Base-by-base conservation (phyloP, 1,140 invertebrate species). In the Papilio xuthus region DNA sequence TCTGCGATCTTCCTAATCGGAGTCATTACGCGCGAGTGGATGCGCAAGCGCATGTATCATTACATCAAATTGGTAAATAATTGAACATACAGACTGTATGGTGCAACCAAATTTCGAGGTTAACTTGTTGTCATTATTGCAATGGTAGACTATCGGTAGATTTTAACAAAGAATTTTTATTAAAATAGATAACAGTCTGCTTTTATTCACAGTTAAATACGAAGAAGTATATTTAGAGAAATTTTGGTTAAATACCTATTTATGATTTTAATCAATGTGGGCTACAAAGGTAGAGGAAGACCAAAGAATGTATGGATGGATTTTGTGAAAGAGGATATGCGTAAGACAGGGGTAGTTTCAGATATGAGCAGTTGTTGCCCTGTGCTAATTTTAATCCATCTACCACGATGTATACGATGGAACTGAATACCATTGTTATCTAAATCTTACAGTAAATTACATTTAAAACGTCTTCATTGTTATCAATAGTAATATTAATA, bases 61-160 rank as follows among this genome's bases (percentile, higher is more conserved):
- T 78, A 81, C 73, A 56, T 77, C 44, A 81, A 81, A 81, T 81
- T 81, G 80, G 76, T 81, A 81, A 81, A 81, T 81, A 81, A 81
- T 78, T 81, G 77, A 78, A 47, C 26, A 47, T 78, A 76, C 60
- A 56, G 18, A 75, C 56, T 53, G 23, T 60, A 60, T 60, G 56
- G 56, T 20, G 20, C 26, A 12, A 60, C 56, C 3, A 20, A 26
- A 60, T 9, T 23, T 23, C 18, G 53, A 23, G 53, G 20, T 20
- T 56, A 60, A 10, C 2, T 23, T 23, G 20, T 60, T 60, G 2
- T 13, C 10, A 60, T 60, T 50, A 6, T 50, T 18, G 6, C 15
- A 50, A 15, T 18, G 2, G 47, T 50, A n/a, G n/a, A n/a, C n/a
- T n/a, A n/a, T n/a, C n/a, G n/a, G n/a, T n/a, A n/a, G n/a, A n/a